phyloP scores from a whole-genome alignment of 2,797 vertebrate genomes.

The Xenops minutus region DNA sequence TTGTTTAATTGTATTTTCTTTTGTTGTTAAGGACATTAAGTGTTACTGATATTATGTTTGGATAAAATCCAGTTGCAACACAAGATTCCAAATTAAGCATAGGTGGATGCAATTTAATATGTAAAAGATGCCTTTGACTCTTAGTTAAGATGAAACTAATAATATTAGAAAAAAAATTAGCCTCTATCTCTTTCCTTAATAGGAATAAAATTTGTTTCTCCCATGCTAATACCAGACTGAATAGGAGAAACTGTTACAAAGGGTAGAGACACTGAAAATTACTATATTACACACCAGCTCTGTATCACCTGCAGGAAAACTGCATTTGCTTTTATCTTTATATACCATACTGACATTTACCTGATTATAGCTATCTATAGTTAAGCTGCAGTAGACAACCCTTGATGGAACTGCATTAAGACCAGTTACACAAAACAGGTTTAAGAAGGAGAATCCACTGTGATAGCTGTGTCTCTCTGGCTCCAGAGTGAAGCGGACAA shows the following conservation, averaged over 20 bases:
- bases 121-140: conserved; percentile 1
- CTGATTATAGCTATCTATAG: neutral
- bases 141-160: conserved; percentile 17
- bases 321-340: neutral
- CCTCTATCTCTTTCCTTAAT: neutral
- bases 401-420: neutral
- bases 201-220: neutral
- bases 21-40: conserved; percentile 12
- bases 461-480: neutral
- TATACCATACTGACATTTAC: neutral
- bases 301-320: neutral
- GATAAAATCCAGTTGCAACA: neutral
- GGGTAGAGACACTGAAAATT: neutral
- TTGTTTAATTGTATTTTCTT: conserved; percentile 41
- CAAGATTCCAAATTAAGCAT: conserved; percentile 3
- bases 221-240: neutral
- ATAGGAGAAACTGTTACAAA: neutral
- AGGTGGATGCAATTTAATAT: neutral
- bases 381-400: neutral
- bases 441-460: neutral
- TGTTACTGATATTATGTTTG: neutral
- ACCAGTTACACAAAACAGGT: neutral
- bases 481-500: neutral
- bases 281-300: neutral
- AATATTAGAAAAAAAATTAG: neutral